Evolutionary conservation across 2,113 vertebrate species (phyloP), one percentile per base, ranked within the genome.

Genomic region (Leucoraja erinaceus): DNA sequence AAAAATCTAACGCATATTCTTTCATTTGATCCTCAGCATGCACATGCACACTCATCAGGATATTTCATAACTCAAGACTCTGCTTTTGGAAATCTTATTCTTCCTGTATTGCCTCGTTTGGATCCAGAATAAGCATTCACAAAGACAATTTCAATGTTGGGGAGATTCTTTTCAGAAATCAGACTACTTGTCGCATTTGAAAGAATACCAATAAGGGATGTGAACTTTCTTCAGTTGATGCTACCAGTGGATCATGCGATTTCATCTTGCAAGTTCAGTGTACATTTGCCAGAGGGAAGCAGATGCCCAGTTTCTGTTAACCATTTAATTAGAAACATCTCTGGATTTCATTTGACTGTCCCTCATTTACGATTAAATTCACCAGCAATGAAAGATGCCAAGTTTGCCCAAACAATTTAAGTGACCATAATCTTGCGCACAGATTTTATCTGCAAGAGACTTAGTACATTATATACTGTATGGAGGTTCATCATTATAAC

Each of bases 61-160:
- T 99, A 98, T 95, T 99, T 99, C 97, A 99, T 99, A 96, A 99
- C 98, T 38, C 98, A 99, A 94, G 98, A 99, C 95, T 99, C 98
- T 28, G 98, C 98, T 0, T 99, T 99, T 95, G 98, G 98, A 95
- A 99, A 99, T 95, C 98, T 99, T 93, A 99, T 99, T 96, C 98
- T 99, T 94, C 98, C 98, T 12, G 98, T 99, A 76, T 95, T 99
- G 93, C 98, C 98, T 77, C 96, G 98, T 81, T 96, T 99, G 93
- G 98, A 99, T 86, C 96, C 97, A 59, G 98, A 98, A 93, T 98
- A 95, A 97, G 90, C 88, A 91, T 25, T 18, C 66, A 90, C 18
- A 72, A 72, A 91, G 72, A 70, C 8, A 72, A 5, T 47, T 10
- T 25, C 20, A 47, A 91, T 68, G 20, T n/a, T 33, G 22, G 22